Evolutionary conservation across 1,140 invertebrate genomes (phyloP), one percentile per base, ranked within the genome.

Genomic region (Panagrolaimus sp.): DNA sequence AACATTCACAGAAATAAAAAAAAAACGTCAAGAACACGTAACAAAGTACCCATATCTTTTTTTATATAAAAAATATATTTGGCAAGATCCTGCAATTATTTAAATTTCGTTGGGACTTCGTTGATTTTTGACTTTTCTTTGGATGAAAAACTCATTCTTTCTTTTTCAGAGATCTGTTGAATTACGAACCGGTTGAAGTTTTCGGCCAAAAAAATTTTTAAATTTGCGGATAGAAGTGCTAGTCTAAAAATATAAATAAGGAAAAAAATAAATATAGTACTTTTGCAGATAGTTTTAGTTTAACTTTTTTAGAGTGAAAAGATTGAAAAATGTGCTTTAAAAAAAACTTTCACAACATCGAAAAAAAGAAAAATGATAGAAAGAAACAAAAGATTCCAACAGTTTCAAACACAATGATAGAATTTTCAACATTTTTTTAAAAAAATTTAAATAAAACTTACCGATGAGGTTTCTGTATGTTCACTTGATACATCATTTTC

Each of bases 121-220:
- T 38, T 38, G 32, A 38, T 7, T 38, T 38, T 38, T 2, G 7
- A 38, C 2, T 38, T 38, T 38, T 7, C 7, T 38, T 38, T 38
- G 2, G 32, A 38, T 38, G 32, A 38, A 38, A 38, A 38, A 38
- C 32, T 14, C 52, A 26, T 26, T 58, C 26, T 52, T 52, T 21
- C 48, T 26, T 12, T 26, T 58, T 58, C 28, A 58, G 52, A 58
- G 52, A 58, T 58, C 52, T 26, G 52, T 26, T 21, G 52, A 21
- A 28, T 58, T 58, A 28, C 52, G 52, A 58, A 58, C 52, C 9
- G 52, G 52, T 58, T 58, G 52, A 21, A 58, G 52, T 28, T 58
- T 58, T 4, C 52, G 52, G 52, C 52, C 52, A 10, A 58, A 28
- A 58, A 58, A 58, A 28, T 58, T 58, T 58, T 28, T 58, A 58